phyloP scores from a whole-genome alignment of 92 coral and sea anemone genomes.

The Desmophyllum pertusum region DNA sequence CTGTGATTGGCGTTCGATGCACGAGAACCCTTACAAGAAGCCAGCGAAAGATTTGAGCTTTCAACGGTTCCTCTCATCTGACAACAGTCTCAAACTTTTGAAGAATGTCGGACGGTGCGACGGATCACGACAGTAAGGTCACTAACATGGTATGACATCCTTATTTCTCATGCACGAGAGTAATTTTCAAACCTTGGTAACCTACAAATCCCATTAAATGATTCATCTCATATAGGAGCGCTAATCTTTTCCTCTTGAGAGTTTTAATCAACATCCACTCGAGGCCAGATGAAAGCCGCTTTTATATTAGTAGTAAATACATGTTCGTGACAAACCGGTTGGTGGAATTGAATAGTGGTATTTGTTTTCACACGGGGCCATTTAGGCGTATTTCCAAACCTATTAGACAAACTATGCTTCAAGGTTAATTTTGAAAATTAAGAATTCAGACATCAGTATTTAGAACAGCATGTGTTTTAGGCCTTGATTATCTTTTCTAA shows the following conservation, averaged over 20 bases:
- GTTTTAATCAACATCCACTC: conserved; percentile 78
- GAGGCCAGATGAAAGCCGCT: conserved; percentile 36
- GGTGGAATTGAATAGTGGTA: not conserved
- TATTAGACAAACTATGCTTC: not conserved
- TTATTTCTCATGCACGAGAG: not conserved
- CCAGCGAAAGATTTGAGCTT: conserved; percentile 24
- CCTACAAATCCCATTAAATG: conserved; percentile 9
- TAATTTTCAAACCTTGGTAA: not conserved
- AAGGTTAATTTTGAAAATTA: conserved; percentile 2
- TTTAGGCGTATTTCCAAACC: conserved; percentile 15
- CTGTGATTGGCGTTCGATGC: conserved; percentile 27
- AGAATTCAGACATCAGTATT: not conserved
- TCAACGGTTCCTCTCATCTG: conserved; percentile 39
- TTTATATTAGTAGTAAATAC: conserved; percentile 13
- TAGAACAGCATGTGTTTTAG: not conserved
- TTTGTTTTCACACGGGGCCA: conserved; percentile 2
- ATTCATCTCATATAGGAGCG: conserved; percentile 17
- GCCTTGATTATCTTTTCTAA: not conserved
- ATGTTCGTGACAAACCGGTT: conserved; percentile 25
- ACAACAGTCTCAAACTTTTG: conserved; percentile 27
- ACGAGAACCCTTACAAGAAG: conserved; percentile 10
- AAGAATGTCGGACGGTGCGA: conserved; percentile 23
- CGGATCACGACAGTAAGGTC: conserved; percentile 20
- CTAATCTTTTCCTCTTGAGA: conserved; percentile 50
- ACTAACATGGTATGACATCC: conserved; percentile 29